These are phyloP conservation scores for Macrosiphum euphorbiae DNA, from an alignment of 2,888 invertebrate species.

Conservation along the genomic window DNA sequence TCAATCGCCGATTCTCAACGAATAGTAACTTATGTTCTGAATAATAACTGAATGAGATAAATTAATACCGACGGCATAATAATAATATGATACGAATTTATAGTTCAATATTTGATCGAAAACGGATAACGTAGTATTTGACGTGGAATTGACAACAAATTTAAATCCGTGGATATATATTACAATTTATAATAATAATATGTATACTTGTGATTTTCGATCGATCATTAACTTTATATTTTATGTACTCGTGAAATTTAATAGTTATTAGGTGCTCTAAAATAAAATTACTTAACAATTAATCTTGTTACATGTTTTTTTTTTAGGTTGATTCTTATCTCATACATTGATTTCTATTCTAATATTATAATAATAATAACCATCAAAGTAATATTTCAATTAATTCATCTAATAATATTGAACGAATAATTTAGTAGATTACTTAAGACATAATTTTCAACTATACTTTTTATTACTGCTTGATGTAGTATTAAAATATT, in stretches of 20 bases:
- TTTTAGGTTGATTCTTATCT: not conserved
- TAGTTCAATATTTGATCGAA: not conserved
- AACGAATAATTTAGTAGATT: not conserved
- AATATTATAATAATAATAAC: not conserved
- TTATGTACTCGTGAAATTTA: not conserved
- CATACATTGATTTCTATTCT: not conserved
- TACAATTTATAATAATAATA: too few species aligned
- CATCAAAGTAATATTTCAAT: not conserved
- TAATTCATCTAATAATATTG: not conserved
- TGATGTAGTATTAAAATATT: not conserved
- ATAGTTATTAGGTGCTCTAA: not conserved
- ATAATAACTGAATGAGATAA: not conserved
- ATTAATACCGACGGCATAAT: not conserved
- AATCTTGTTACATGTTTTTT: not conserved
- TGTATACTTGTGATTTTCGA: not conserved
- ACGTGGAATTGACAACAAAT: not conserved
- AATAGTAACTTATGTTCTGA: not conserved
- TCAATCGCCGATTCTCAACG: not conserved
- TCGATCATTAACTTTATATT: not conserved
- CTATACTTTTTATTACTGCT: not conserved
- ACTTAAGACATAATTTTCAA: not conserved
- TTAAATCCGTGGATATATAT: not conserved
- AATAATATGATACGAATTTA: not conserved
- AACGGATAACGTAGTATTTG: too few species aligned
- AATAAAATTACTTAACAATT: not conserved